These are phyloP conservation scores for Pemphigus obesinymphae DNA, from an alignment of 1,140 invertebrate genomes.

Conservation along the genomic window DNA sequence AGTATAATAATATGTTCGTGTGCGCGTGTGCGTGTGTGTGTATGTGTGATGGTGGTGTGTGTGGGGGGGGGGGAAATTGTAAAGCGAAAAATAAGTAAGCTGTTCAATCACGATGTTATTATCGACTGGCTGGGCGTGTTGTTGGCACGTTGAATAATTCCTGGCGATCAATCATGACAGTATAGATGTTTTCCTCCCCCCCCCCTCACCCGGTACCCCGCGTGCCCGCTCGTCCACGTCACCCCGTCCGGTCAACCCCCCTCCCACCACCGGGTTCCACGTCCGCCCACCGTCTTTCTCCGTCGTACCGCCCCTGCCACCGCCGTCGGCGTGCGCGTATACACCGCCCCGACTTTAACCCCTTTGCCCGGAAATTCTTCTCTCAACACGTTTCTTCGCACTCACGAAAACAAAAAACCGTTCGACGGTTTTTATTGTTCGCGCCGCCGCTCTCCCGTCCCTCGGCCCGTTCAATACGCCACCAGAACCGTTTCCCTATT, in stretches of 20 bases:
- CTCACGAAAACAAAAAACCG: neutral
- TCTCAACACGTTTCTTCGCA: neutral
- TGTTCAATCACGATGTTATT: constrained; percentile 32
- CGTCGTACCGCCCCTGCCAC: too few species aligned
- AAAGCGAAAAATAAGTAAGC: constrained; percentile 27
- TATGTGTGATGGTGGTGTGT: too few species aligned
- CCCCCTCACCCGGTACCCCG: neutral
- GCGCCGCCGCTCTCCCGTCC: neutral
- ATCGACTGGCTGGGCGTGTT: constrained; percentile 23
- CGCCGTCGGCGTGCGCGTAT: too few species aligned
- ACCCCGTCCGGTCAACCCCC: too few species aligned
- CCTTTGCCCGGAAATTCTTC: neutral
- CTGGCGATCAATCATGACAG: constrained; percentile 23
- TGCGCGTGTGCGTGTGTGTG: neutral
- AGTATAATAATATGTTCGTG: too few species aligned
- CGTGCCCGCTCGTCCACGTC: neutral
- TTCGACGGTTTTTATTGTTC: neutral
- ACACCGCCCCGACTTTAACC: too few species aligned
- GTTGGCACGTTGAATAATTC: constrained; percentile 37
- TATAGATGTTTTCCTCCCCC: neutral
- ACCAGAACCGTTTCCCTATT: too few species aligned
- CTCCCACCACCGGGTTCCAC: neutral
- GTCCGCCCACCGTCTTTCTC: too few species aligned
- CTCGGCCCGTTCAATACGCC: neutral
- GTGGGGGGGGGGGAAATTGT: neutral